A percentile compares a stretch with the other conserved stretches of the same genome.
phyloP scores from a whole-genome alignment of 1,140 invertebrate species.

The Helicoverpa zea region DNA sequence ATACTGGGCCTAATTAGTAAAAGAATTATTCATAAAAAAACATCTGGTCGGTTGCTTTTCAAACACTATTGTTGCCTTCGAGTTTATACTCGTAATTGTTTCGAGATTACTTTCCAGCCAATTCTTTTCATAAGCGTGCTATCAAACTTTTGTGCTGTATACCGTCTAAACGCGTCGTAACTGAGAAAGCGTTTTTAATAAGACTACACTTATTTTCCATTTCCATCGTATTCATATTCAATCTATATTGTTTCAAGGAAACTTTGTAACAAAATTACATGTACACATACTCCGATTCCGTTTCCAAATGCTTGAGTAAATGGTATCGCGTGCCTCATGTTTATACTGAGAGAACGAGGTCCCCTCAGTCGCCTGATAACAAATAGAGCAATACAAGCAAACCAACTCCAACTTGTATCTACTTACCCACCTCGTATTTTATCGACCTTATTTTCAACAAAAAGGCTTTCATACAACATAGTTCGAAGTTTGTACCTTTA shows the following conservation, averaged over 20 bases:
- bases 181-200: too few species aligned
- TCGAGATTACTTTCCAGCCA: not conserved
- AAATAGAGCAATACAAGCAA: conserved; percentile 37
- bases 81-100: not conserved
- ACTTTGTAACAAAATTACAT: not conserved
- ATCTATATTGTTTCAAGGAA: not conserved
- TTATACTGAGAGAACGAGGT: conserved; percentile 19
- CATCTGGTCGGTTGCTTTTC: not conserved
- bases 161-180: too few species aligned
- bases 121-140: not conserved
- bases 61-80: not conserved
- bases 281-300: not conserved
- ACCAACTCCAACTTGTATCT: conserved; percentile 32
- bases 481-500: conserved; percentile 9
- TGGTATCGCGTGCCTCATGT: conserved; percentile 36
- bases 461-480: conserved; percentile 27
- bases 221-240: too few species aligned
- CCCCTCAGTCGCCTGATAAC: conserved; percentile 40
- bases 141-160: too few species aligned
- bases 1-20: conserved; percentile 1
- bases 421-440: conserved; percentile 20
- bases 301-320: conserved; percentile 23
- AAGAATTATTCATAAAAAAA: conserved; percentile 42
- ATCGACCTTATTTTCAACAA: conserved; percentile 33
- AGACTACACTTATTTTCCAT: too few species aligned